Base-by-base conservation (phyloP, 2,797 vertebrate species). In the Channallabes apus region DNA sequence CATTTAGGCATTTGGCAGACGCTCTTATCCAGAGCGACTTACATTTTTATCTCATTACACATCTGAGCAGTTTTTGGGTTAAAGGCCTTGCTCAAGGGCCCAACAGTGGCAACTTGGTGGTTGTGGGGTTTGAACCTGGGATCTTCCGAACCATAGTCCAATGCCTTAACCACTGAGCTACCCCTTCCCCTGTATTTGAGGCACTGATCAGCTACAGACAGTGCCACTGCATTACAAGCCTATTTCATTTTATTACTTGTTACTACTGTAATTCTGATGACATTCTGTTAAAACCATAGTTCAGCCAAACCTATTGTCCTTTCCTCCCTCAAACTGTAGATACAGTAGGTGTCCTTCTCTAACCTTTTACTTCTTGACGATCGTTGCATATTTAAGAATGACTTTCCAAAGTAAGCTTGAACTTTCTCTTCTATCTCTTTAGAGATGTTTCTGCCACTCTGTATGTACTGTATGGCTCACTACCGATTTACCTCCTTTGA, bases 391-490 rank as follows among this genome's bases (percentile, higher is more conserved):
- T 89, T 85, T 88, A 80, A 85, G 51, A 88, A 85, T 71, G 83
- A 91, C 81, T 79, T 90, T 89, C 78, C 85, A 84, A 87, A 90
- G 87, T 85, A 83, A 89, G 86, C 87, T 82, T 90, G 86, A 88
- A 91, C 88, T 88, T 87, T 86, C 81, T 24, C 59, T 61, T 88
- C 85, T 14, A 87, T 89, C 86, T 84, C 32, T 69, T 59, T 88
- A 88, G 89, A 79, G 88, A 88, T 89, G 87, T 91, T 61, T 88
- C 88, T 90, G 88, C 91, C 91, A 71, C 61, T 38, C 73, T 3
- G 5, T 88, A 88, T 86, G 91, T 87, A 72, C 75, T 86, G 91
- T 87, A 72, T 77, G 84, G 87, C 85, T 24, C 84, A 88, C 90
- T 93, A 91, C 62, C 84, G 87, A 89, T 88, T 88, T 58, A 85